phyloP scores from a whole-genome alignment of 2,113 vertebrate species.

The Leptosomus discolor region DNA sequence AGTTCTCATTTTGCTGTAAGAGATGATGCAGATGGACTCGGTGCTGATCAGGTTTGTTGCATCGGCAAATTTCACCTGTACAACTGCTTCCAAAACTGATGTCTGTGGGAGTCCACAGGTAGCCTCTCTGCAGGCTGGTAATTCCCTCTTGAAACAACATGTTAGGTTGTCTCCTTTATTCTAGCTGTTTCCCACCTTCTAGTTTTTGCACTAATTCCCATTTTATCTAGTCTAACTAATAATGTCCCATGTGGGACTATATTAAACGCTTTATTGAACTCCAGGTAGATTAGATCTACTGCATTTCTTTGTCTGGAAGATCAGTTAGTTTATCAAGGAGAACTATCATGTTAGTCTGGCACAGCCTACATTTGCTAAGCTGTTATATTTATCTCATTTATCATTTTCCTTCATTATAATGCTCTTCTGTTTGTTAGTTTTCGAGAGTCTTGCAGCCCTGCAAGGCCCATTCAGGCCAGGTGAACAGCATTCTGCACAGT shows the following conservation, averaged over 20 bases:
- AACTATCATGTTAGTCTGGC: not conserved
- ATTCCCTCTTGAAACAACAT: not conserved
- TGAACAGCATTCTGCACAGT: accelerated
- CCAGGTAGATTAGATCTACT: slow-evolving; percentile 12
- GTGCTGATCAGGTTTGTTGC: not conserved
- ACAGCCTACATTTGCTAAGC: not conserved
- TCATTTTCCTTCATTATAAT: not conserved
- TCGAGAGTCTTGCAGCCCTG: not conserved
- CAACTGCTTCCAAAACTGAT: not conserved
- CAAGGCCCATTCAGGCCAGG: not conserved
- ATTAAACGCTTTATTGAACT: slow-evolving; percentile 28
- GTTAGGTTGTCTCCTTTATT: not conserved
- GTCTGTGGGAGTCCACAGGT: not conserved
- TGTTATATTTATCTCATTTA: not conserved
- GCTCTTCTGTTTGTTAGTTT: not conserved
- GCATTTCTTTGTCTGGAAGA: not conserved
- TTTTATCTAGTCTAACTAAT: slow-evolving; percentile 34
- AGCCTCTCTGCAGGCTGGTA: not conserved
- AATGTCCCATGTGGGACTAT: not conserved
- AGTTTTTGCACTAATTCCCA: not conserved
- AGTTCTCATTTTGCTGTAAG: not conserved
- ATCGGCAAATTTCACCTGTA: not conserved
- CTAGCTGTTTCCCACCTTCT: not conserved
- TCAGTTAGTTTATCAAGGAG: not conserved
- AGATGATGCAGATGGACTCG: not conserved